Base-by-base conservation (phyloP, 2,888 invertebrate species). In the Priocnemis perturbator region DNA sequence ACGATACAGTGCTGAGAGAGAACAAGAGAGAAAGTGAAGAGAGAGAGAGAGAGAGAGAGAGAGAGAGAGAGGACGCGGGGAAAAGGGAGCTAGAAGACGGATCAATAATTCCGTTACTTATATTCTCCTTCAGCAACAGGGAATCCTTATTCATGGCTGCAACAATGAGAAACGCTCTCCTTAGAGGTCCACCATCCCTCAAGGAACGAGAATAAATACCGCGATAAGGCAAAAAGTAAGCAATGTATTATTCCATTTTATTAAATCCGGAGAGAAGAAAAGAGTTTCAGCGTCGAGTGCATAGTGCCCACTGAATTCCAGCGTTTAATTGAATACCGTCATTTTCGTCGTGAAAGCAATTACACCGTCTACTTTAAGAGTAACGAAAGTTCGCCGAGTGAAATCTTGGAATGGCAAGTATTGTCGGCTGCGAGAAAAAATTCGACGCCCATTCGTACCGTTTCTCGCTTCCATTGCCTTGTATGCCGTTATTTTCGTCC, bases 161-260 rank as follows among this genome's bases (percentile, higher is more conserved):
- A 65, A 73, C 71, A 73, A 73, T 68, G 65, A 73, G 65, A 37
- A 50, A 50, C 50, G 50, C 50, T 50, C 50, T 62, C 61, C 58
- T 66, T 58, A 66, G 58, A 64, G 66, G 26, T 55, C 55, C 23
- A 4, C 52, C 62, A 50, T 52, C 47, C 20, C 58, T 63, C 52
- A 64, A 45, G n/a, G 45, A 66, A 23, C 23, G 66, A 58, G 67
- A 74, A 74, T 74, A 67, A 72, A 74, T 72, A 72, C 56, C 23
- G 60, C 61, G 69, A 69, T 74, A 69, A 74, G 71, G 67, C 53
- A 72, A 67, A 72, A 68, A 69, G 69, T 67, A 72, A 69, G 72
- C 69, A 72, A 74, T 66, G 69, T 69, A 72, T 74, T 74, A 74
- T 72, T 69, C 74, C 66, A 62, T 72, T 74, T 72, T 74, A 72